Percentiles rank a stretch among this genome's conserved stretches.
These are phyloP conservation scores for Volucella inflata DNA, from an alignment of 2,888 invertebrate species.

Conservation along the genomic window DNA sequence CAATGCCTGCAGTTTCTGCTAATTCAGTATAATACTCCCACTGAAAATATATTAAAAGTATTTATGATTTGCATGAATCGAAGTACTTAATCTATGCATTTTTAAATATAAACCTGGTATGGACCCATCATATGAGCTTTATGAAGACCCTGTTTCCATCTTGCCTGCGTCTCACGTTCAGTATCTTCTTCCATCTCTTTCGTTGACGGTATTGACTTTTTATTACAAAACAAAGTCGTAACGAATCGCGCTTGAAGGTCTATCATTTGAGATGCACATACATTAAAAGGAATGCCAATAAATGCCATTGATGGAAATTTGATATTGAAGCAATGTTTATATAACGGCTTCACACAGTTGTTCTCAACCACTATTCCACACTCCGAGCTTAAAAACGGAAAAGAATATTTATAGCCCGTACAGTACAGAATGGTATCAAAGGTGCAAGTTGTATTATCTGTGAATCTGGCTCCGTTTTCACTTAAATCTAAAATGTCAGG, in stretches of 20 bases:
- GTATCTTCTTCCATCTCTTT: slow-evolving; percentile 88
- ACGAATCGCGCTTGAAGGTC: slow-evolving; percentile 92
- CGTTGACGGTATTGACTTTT: slow-evolving; percentile 86
- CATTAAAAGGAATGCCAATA: slow-evolving; percentile 90
- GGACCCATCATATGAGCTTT: slow-evolving; percentile 94
- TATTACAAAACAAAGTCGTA: slow-evolving; percentile 87
- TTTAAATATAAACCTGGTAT: slow-evolving; percentile 84
- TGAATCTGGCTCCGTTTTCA: slow-evolving; percentile 86
- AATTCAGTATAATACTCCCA: slow-evolving; percentile 89
- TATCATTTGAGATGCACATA: slow-evolving; percentile 93
- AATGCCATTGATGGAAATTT: slow-evolving; percentile 92
- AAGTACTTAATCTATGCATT: neutral
- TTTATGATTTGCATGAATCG: neutral
- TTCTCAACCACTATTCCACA: slow-evolving; percentile 90
- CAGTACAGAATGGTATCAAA: slow-evolving; percentile 91
- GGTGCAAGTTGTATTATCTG: slow-evolving; percentile 87
- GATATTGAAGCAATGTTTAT: slow-evolving; percentile 93
- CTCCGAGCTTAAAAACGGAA: slow-evolving; percentile 89
- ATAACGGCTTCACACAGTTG: slow-evolving; percentile 92
- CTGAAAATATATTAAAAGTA: slow-evolving; percentile 79
- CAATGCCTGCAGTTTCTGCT: slow-evolving; percentile 86
- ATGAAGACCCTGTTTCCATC: slow-evolving; percentile 87
- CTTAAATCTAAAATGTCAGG: slow-evolving; percentile 86
- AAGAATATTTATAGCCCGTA: slow-evolving; percentile 91
- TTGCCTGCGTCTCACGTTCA: slow-evolving; percentile 85